These are phyloP conservation scores for Labroides dimidiatus DNA, from an alignment of 2,797 vertebrate genomes.

Conservation along the genomic window DNA sequence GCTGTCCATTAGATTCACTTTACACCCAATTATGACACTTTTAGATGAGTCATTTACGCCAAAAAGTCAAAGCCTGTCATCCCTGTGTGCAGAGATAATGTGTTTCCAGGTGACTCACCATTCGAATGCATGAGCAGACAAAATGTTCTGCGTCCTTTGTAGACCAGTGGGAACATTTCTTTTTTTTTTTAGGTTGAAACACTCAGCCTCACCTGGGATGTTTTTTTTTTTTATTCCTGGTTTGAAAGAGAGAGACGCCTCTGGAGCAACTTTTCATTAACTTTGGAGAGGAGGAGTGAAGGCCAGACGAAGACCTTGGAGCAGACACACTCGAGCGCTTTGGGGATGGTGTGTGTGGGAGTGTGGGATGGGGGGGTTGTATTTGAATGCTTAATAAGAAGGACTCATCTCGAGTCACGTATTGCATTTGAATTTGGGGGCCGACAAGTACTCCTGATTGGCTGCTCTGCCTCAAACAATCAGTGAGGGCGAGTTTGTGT, in stretches of 20 bases:
- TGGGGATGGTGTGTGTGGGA: neutral
- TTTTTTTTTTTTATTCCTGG: neutral
- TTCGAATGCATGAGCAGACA: constrained; percentile 18
- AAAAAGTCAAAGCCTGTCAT: constrained; percentile 9
- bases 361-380: neutral
- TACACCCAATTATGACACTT: constrained; percentile 18
- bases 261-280: constrained; percentile 50
- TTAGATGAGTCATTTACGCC: constrained; percentile 15
- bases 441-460: neutral
- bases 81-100: constrained; percentile 23
- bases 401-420: constrained; percentile 26
- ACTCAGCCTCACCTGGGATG: neutral
- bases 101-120: constrained; percentile 16
- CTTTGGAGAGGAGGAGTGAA: constrained; percentile 25
- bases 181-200: too few relatives aligned
- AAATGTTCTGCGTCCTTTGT: constrained; percentile 11
- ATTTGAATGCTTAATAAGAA: constrained; percentile 33
- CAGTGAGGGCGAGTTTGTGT: neutral
- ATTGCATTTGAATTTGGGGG: constrained; percentile 12
- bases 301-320: constrained; percentile 49
- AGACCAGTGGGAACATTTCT: constrained; percentile 9
- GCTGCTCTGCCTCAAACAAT: neutral
- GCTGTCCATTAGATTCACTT: constrained; percentile 41
- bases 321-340: constrained; percentile 19
- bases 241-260: constrained; percentile 15